Conservation (phyloP, 2,888 invertebrate species). For the Melieria crassipennis region DNA sequence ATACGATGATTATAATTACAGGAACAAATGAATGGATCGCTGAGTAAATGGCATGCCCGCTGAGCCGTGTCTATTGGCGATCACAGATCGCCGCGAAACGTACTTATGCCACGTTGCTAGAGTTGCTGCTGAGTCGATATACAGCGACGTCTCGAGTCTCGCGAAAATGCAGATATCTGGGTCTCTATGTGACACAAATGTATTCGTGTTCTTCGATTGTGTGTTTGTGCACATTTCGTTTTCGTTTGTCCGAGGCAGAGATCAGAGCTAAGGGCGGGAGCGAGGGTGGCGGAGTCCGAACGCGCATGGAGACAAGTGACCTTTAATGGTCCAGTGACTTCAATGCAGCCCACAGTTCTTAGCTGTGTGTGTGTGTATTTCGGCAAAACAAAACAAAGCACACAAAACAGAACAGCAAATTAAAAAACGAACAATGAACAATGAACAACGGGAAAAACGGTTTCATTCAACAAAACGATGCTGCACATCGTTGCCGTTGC, state of each 20-base stretch:
- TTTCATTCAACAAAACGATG: slow-evolving; percentile 25
- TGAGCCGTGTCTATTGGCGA: no score
- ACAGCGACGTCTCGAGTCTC: no score
- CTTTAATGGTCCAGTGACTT: slow-evolving; percentile 62
- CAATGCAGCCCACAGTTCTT: slow-evolving; percentile 31
- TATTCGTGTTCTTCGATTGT: slow-evolving; percentile 24
- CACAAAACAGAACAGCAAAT: not conserved
- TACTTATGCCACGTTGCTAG: no score
- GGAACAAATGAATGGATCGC: no score
- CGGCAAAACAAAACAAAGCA: slow-evolving; percentile 16
- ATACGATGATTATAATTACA: no score
- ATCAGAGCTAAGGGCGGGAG: no score
- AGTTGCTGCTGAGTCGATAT: no score
- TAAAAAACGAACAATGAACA: not conserved
- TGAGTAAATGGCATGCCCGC: no score
- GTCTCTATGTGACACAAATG: no score
- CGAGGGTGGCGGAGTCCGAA: no score
- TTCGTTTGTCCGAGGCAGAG: slow-evolving; percentile 19
- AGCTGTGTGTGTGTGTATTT: not conserved
- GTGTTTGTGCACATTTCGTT: slow-evolving; percentile 34
- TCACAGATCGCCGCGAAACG: no score
- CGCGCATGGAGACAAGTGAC: slow-evolving; percentile 49
- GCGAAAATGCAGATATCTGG: no score
- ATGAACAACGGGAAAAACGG: slow-evolving; percentile 23
- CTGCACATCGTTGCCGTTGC: not conserved